Evolutionary conservation across 2,888 invertebrate species (phyloP).

Genomic region (Lingula anatina): DNA sequence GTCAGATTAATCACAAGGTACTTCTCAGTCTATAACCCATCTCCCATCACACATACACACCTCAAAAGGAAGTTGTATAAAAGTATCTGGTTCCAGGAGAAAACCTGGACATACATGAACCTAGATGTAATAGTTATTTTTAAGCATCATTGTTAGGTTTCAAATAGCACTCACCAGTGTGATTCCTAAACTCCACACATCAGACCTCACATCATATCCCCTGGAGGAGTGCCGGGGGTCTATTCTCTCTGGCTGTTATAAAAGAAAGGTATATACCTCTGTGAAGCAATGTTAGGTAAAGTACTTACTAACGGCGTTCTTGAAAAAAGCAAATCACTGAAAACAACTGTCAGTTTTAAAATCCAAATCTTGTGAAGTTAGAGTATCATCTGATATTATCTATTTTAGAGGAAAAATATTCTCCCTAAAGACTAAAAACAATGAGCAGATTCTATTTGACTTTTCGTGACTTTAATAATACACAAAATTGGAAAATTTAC

Average conservation of each 20-base stretch:
- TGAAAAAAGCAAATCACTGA: background rate
- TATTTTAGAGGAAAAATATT: background rate
- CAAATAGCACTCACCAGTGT: conserved; percentile 53
- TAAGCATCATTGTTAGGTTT: background rate
- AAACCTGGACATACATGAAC: too few species aligned
- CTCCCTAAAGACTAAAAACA: background rate
- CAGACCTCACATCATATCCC: conserved; percentile 56
- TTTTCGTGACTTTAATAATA: background rate
- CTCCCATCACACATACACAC: too few species aligned
- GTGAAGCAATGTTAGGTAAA: too few species aligned
- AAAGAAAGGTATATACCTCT: conserved; percentile 7
- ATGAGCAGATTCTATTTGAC: background rate
- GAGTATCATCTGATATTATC: background rate
- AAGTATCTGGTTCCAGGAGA: too few species aligned
- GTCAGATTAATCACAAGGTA: too few species aligned
- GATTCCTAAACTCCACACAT: conserved; percentile 58
- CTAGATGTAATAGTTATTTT: background rate
- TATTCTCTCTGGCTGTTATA: conserved; percentile 55
- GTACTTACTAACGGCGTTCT: too few species aligned
- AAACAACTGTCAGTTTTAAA: background rate
- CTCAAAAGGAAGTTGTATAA: too few species aligned
- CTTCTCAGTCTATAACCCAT: too few species aligned
- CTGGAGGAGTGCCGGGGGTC: conserved; percentile 48
- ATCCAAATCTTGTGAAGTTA: background rate
- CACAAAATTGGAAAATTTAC: conserved; percentile 47